A percentile compares a stretch with the other conserved stretches of the same genome.
Evolutionary conservation across 2,797 vertebrate genomes (phyloP).

Genomic region (Apodemus agrarius): DNA sequence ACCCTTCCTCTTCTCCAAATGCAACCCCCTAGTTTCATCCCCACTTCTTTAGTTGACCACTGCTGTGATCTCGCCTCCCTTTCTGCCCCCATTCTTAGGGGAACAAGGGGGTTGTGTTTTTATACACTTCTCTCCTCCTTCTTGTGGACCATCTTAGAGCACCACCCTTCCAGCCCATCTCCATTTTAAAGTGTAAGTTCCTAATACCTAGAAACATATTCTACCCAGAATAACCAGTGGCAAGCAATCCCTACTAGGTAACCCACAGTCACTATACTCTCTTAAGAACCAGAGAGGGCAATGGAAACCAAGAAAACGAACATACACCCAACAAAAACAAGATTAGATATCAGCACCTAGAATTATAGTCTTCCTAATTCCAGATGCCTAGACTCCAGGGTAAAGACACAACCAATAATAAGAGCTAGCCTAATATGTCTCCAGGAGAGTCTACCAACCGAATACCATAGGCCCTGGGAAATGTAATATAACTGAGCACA

Average conservation of each 20-base stretch:
- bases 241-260: neutral
- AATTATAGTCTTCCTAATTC: neutral
- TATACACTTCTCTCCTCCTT: neutral
- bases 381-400: neutral
- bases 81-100: neutral
- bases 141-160: neutral
- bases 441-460: neutral
- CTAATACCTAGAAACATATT: too few relatives aligned
- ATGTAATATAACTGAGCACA: neutral
- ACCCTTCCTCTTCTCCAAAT: too few relatives aligned
- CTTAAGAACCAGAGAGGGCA: too few relatives aligned
- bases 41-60: too few relatives aligned
- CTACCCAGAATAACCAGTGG: neutral
- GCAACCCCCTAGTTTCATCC: too few relatives aligned
- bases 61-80: too few relatives aligned
- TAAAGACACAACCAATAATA: neutral
- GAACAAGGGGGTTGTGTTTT: neutral
- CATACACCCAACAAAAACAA: too few relatives aligned
- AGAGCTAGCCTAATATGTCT: neutral
- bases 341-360: too few relatives aligned
- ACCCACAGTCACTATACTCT: neutral
- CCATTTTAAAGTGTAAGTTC: too few relatives aligned
- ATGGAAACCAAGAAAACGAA: too few relatives aligned
- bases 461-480: neutral
- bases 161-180: neutral